A percentile compares a stretch with the other conserved stretches of the same genome.
Conservation (phyloP, 2,113 vertebrate genomes). For the human region DNA sequence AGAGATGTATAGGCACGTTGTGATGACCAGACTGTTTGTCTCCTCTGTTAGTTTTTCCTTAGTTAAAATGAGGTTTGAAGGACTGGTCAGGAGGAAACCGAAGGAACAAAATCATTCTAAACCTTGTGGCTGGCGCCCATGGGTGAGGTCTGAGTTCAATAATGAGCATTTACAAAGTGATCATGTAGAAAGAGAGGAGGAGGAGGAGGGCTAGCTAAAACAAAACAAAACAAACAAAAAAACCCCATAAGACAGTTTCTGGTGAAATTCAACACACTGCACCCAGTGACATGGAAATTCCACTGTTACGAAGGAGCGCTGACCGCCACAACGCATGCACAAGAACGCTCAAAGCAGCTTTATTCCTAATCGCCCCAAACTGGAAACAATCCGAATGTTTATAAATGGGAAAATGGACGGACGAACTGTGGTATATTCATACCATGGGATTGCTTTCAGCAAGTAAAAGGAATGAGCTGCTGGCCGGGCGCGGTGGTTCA, state of each 20-base stretch:
- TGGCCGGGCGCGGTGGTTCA: fast-evolving
- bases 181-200: background rate
- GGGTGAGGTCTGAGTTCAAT: background rate
- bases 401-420: background rate
- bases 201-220: background rate
- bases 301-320: background rate
- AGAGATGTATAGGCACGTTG: background rate
- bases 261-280: background rate
- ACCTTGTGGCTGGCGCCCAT: background rate
- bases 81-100: background rate
- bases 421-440: background rate
- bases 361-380: background rate
- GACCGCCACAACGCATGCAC: background rate
- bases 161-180: background rate
- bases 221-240: background rate
- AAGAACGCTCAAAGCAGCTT: background rate
- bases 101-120: background rate
- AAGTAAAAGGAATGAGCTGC: background rate
- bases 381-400: background rate
- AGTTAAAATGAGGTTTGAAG: background rate
- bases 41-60: background rate
- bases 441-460: background rate
- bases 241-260: background rate
- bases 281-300: too few relatives aligned
- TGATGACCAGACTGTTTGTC: background rate